Base-by-base conservation (phyloP, 2,888 invertebrate genomes). In the Plagodis dolabraria region DNA sequence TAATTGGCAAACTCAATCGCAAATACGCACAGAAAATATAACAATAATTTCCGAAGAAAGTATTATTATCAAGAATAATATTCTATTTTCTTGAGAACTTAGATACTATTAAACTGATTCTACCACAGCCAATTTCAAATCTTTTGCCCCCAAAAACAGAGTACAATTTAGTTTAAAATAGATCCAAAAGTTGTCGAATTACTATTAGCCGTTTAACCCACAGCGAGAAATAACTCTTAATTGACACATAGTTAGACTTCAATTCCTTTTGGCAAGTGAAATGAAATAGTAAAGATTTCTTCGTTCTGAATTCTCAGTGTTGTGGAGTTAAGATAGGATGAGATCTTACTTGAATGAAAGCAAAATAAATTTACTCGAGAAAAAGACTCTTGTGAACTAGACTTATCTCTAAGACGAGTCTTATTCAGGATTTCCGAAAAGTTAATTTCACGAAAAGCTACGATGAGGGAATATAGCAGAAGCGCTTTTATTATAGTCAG, bases 21-120 rank as follows among this genome's bases (percentile, higher is more conserved):
- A 49, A 36, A 55, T 46, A 51, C 56, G 52, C 64, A 58, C 40
- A 56, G 54, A 65, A 61, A 60, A 60, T 65, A 62, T 65, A 60
- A 60, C 60, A 61, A 61, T 53, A 62, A 64, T 62, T 59, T 60
- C 57, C 43, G 40, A 36, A 47, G 44, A 7, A 45, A 52, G 60
- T 63, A 60, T 63, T 57, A 65, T 64, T 64, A 65, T 58, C 46
- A 46, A 46, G 47, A 40, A 43, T 55, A 42, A 22, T 22, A 22
- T 22, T 22, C 22, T 22, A 22, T 22, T 58, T 57, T 54, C 47
- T 12, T 40, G 64, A 48, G 59, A 65, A 53, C 46, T 48, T 6
- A 36, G 46, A 22, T 22, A 1, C 22, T 22, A 22, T 22, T 22
- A 22, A 2, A 4, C 22, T 4, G 22, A 22, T 22, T 22, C 22